Conservation (phyloP, 92 coral and sea anemone species). For the Metridium senile region DNA sequence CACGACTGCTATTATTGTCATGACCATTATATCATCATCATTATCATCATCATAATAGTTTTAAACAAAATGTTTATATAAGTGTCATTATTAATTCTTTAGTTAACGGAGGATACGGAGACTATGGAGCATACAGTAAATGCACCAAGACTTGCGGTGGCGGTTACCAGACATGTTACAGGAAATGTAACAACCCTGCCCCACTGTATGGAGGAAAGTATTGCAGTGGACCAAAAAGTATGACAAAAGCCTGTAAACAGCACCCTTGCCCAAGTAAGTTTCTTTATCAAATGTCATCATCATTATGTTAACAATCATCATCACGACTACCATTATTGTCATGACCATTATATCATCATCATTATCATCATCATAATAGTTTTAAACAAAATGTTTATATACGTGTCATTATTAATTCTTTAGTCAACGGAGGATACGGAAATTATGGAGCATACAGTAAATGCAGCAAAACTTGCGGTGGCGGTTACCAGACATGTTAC, state of each 20-base stretch:
- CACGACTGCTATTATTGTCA: too few species aligned
- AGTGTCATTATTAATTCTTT: background rate
- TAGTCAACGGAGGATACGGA: constrained; percentile 47
- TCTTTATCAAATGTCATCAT: too few species aligned
- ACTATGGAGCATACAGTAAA: constrained; percentile 31
- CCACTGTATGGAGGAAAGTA: constrained; percentile 34
- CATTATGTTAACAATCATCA: background rate
- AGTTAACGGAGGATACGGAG: constrained; percentile 19
- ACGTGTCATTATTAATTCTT: too few species aligned
- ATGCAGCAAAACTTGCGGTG: constrained; percentile 46
- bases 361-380: too few species aligned
- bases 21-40: too few species aligned
- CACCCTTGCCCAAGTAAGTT: background rate
- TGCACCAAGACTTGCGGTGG: constrained; percentile 46
- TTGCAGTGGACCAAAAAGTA: background rate
- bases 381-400: too few species aligned
- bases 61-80: background rate
- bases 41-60: background rate
- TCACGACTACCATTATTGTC: background rate
- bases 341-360: too few species aligned
- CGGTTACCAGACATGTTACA: constrained; percentile 22
- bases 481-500: constrained; percentile 23
- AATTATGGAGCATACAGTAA: constrained; percentile 31
- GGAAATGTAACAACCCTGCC: constrained; percentile 29
- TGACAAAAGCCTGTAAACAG: background rate